Conservation (phyloP, 1,140 invertebrate genomes). For the Calosoma granatense region DNA sequence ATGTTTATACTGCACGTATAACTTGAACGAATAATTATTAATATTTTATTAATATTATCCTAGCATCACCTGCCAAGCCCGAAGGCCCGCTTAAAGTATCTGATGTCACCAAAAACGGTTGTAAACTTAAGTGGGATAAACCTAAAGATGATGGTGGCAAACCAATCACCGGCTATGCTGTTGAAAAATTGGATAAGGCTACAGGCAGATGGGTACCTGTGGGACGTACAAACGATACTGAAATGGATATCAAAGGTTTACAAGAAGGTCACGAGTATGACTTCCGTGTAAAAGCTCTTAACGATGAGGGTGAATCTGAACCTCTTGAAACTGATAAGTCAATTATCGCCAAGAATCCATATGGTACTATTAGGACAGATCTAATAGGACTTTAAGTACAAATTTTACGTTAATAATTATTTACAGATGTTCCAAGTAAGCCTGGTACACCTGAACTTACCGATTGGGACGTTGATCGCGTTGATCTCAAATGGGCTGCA, state of each 20-base stretch:
- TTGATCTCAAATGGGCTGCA: constrained; percentile 87
- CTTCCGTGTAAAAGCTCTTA: constrained; percentile 95
- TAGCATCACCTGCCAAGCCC: constrained; percentile 69
- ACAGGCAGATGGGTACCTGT: constrained; percentile 92
- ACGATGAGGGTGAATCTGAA: constrained; percentile 95
- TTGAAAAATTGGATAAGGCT: constrained; percentile 91
- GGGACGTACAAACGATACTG: constrained; percentile 73
- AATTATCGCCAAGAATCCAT: constrained; percentile 89
- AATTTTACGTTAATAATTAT: constrained; percentile 36
- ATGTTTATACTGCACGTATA: constrained; percentile 32
- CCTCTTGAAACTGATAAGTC: constrained; percentile 79
- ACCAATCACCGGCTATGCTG: constrained; percentile 89
- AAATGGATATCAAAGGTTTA: constrained; percentile 85
- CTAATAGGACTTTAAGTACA: constrained; percentile 12
- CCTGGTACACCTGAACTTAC: constrained; percentile 79
- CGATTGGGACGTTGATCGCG: constrained; percentile 89
- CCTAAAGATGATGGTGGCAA: constrained; percentile 97
- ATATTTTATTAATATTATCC: constrained; percentile 5
- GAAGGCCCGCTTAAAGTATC: constrained; percentile 86
- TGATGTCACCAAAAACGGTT: constrained; percentile 85
- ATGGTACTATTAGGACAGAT: constrained; percentile 52
- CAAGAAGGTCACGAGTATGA: constrained; percentile 92
- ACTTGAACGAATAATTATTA: constrained; percentile 1
- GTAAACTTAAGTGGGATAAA: constrained; percentile 92
- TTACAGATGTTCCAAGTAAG: constrained; percentile 76